Evolutionary conservation across 2,888 invertebrate species (phyloP), one percentile per base, ranked within the genome.

Genomic region (Beris chalybata): DNA sequence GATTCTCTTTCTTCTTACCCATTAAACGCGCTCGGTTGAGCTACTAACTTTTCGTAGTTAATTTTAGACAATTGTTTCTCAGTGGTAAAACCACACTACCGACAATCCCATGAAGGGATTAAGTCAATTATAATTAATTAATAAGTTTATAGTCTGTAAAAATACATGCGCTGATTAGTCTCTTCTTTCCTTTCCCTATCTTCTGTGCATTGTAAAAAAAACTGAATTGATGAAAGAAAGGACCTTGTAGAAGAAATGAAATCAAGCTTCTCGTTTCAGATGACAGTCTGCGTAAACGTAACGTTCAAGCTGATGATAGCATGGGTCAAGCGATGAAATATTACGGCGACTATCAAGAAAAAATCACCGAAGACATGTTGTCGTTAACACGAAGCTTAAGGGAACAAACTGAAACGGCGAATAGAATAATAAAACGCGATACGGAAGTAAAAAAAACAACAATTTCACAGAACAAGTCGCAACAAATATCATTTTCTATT

Each of bases 321-420:
- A 85, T 93, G 70, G 93, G 94, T 76, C 88, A 90, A 31, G 81
- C 95, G 11, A 83, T 97, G 64, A 90, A 92, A 75, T 91, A 93
- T 78, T 94, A 97, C 76, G 89, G 93, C 75, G 87, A 90, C 71
- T 87, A 92, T 81, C 97, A 97, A 76, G 94, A 94, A 74, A 92
- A 92, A 77, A 90, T 97, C 30, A 94, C 97, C 0, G 93, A 95
- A 73, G 95, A 97, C 74, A 95, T 98, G 92, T 84, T 97, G n/a
- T 82, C 87, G 66, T 84, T 97, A 72, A 93, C 96, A 0, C 87
- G 87, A 74, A 94, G 86, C 75, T 85, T 98, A 65, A 95, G 94
- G 77, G 94, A 95, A 75, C 96, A 97, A 79, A 93, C 94, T 0
- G 85, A 90, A 74, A 87, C 92, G 45, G 96, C 97, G 3, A 93